Percentiles rank a stretch among this genome's conserved stretches.
phyloP scores from a whole-genome alignment of 2,797 vertebrate species.

The Cetoscarus ocellatus region DNA sequence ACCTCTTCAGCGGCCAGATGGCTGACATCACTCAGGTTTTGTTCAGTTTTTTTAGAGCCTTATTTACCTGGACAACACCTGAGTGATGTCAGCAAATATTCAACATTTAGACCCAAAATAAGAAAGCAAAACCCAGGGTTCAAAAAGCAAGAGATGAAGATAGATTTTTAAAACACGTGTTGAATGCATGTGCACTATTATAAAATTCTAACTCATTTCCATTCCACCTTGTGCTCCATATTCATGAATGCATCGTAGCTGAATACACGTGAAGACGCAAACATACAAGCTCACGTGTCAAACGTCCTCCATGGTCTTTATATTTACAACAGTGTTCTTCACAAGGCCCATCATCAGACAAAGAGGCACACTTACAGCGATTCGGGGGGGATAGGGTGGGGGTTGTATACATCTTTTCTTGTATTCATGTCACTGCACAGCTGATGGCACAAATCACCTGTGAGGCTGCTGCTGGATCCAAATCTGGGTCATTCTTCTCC shows the following conservation, averaged over 20 bases:
- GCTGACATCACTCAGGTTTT: too few species aligned
- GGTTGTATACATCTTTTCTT: slow-evolving; percentile 16
- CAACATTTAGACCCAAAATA: background rate
- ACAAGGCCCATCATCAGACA: slow-evolving; percentile 37
- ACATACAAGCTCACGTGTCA: slow-evolving; percentile 24
- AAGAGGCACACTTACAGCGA: slow-evolving; percentile 13
- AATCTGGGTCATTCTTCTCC: slow-evolving; percentile 68
- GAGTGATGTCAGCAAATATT: too few species aligned
- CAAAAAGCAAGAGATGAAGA: background rate
- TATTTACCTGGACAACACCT: too few species aligned
- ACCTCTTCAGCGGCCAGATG: too few species aligned
- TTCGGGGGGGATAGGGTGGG: background rate
- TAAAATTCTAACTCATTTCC: background rate
- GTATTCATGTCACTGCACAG: slow-evolving; percentile 57
- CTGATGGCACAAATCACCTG: slow-evolving; percentile 65
- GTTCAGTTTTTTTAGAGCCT: too few species aligned
- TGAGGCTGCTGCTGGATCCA: slow-evolving; percentile 42
- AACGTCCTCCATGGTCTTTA: slow-evolving; percentile 22
- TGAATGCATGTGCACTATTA: background rate
- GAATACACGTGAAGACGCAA: slow-evolving; percentile 11
- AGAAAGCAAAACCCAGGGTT: background rate
- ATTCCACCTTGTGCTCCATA: background rate
- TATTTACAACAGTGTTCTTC: slow-evolving; percentile 10
- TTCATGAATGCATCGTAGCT: slow-evolving; percentile 5
- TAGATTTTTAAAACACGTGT: background rate